Conservation (phyloP, 2,113 vertebrate genomes). For the Cavia porcellus region DNA sequence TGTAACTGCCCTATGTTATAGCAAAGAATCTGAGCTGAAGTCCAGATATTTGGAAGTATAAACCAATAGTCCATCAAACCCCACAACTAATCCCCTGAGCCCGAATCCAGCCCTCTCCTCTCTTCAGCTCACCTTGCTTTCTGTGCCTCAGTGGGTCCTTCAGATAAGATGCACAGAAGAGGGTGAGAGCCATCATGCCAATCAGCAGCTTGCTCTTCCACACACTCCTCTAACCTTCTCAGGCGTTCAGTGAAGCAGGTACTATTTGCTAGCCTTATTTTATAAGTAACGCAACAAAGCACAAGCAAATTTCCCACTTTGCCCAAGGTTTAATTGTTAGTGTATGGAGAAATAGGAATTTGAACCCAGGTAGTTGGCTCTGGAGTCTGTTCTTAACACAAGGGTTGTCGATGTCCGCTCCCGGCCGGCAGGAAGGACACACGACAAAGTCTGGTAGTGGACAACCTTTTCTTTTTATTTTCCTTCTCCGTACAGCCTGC, state of each 20-base stretch:
- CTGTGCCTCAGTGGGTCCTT: background rate
- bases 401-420: no score
- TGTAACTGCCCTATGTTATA: background rate
- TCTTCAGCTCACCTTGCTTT: background rate
- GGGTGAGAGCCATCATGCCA: background rate
- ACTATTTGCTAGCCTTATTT: background rate
- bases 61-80: background rate
- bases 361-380: background rate
- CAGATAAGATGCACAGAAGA: background rate
- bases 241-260: background rate
- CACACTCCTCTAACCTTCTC: background rate
- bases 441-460: no score
- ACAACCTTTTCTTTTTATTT: no score
- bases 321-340: background rate
- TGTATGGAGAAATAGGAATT: background rate
- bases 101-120: background rate
- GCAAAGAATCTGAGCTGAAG: background rate
- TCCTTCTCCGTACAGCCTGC: no score
- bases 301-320: background rate
- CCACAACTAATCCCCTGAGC: background rate
- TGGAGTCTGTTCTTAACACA: background rate
- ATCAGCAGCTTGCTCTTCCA: background rate
- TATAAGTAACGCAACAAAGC: background rate
- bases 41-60: background rate
- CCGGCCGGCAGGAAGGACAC: no score